Evolutionary conservation across 1,140 invertebrate genomes (phyloP).

Genomic region (Drosophila fuyamai): DNA sequence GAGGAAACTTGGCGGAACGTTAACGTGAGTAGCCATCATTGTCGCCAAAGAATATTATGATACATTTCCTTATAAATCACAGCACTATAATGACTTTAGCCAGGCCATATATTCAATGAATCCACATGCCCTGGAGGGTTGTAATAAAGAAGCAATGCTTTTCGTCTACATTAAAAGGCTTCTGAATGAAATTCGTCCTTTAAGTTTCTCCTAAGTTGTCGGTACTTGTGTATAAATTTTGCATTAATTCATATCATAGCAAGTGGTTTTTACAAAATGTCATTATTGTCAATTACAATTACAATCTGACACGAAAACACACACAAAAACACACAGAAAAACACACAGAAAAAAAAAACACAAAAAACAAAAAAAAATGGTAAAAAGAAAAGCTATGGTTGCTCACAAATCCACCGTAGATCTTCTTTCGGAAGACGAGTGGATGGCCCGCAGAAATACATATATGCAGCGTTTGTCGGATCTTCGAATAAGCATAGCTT

Average conservation of each 20-base stretch:
- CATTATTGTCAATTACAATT: constrained; percentile 2
- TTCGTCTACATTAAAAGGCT: constrained; percentile 49
- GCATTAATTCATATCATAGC: constrained; percentile 2
- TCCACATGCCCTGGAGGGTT: constrained; percentile 38
- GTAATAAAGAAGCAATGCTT: constrained; percentile 50
- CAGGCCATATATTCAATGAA: constrained; percentile 63
- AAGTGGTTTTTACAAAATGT: constrained; percentile 9
- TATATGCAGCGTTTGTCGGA: constrained; percentile 56
- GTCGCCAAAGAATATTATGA: too few relatives aligned
- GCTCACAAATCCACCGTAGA: not conserved
- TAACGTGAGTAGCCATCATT: constrained; percentile 32
- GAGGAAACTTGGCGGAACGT: constrained; percentile 71
- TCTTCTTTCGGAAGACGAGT: constrained; percentile 37
- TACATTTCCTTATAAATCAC: too few relatives aligned
- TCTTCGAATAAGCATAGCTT: constrained; percentile 28
- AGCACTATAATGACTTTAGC: constrained; percentile 68
- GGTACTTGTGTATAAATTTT: constrained; percentile 16
- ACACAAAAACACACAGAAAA: not conserved
- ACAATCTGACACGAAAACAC: constrained; percentile 11
- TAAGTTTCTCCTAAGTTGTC: constrained; percentile 63
- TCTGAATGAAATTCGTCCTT: constrained; percentile 52
- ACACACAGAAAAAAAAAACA: constrained; percentile 16
- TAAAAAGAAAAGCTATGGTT: not conserved
- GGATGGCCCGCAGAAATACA: constrained; percentile 26
- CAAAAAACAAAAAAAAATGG: constrained; percentile 14